Evolutionary conservation across 2,113 vertebrate genomes (phyloP), one percentile per base, ranked within the genome.

Genomic region (Paedocypris sp.): DNA sequence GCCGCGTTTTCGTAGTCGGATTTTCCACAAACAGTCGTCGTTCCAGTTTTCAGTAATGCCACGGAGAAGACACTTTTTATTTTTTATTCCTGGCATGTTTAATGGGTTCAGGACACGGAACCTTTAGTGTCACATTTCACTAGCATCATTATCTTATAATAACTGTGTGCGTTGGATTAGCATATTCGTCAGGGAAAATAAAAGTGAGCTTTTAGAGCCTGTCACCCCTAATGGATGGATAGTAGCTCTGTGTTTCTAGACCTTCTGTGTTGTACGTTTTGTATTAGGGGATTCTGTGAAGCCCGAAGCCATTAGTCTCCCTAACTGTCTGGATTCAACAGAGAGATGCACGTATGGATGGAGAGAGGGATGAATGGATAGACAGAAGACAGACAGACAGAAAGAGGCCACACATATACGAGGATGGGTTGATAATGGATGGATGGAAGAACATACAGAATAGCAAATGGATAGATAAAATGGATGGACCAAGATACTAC

Each of bases 131-230:
- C 65, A 63, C 56, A 61, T 62, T 77, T 45, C 39, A 71, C 73
- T 54, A 43, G 33, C 74, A 33, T 73, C 52, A 73, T 79, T 75
- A 77, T 62, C 66, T 52, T 13, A 36, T 70, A 74, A 71, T 75
- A 81, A 79, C 77, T 79, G 71, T 68, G 60, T 73, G 78, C n/a
- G 61, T 42, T n/a, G 7, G 7, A 35, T 72, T 68, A 38, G 33
- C 33, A 66, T 76, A 68, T 72, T 64, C 73, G 73, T 73, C 51
- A 39, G 28, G 29, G 73, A 64, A 64, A 67, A 64, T 61, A 43
- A 56, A 54, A 31, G 48, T 56, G 18, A 72, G 63, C 62, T 36
- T 62, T 74, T 71, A 47, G 19, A 66, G 70, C 68, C 66, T 62
- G 68, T 70, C 65, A 57, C 26, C 48, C 32, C 63, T 74, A 76